Evolutionary conservation across 2,888 invertebrate genomes (phyloP).

Genomic region (Chouioia cunea): DNA sequence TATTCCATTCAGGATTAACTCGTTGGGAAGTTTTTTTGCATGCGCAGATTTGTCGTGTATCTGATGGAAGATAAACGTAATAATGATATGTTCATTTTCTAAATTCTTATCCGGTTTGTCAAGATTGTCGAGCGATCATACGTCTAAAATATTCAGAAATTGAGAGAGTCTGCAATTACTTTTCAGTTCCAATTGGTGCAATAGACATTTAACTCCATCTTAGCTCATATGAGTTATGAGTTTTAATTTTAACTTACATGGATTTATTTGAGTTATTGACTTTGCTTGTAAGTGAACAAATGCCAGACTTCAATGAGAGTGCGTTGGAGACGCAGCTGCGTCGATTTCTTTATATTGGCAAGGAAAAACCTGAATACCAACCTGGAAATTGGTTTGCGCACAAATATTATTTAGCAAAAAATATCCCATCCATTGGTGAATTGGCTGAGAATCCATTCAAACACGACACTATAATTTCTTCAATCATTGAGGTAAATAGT

Average conservation of each 20-base stretch:
- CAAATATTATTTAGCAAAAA: conserved; percentile 70
- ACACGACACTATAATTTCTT: conserved; percentile 37
- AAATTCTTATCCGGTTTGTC: not conserved
- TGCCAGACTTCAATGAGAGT: conserved; percentile 47
- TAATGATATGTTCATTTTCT: not conserved
- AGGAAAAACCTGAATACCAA: conserved; percentile 71
- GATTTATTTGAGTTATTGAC: conserved; percentile 31
- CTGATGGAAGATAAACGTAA: not conserved
- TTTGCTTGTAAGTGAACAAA: conserved; percentile 34
- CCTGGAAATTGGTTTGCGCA: conserved; percentile 73
- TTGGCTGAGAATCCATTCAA: conserved; percentile 54
- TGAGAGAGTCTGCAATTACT: not conserved
- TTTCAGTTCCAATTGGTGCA: conserved; percentile 19
- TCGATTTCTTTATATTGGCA: conserved; percentile 72
- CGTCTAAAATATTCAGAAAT: no score
- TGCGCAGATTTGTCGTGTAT: conserved; percentile 14
- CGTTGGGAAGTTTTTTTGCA: conserved; percentile 26
- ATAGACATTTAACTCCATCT: conserved; percentile 21
- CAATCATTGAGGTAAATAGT: conserved; percentile 39
- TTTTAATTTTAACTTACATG: conserved; percentile 20
- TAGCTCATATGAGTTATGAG: conserved; percentile 21
- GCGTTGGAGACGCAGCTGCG: conserved; percentile 67
- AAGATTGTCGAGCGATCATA: no score
- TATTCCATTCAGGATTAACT: conserved; percentile 37
- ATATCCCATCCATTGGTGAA: conserved; percentile 66